Evolutionary conservation across 2,797 vertebrate genomes (phyloP), one percentile per base, ranked within the genome.

Genomic region (Poecile montanus): DNA sequence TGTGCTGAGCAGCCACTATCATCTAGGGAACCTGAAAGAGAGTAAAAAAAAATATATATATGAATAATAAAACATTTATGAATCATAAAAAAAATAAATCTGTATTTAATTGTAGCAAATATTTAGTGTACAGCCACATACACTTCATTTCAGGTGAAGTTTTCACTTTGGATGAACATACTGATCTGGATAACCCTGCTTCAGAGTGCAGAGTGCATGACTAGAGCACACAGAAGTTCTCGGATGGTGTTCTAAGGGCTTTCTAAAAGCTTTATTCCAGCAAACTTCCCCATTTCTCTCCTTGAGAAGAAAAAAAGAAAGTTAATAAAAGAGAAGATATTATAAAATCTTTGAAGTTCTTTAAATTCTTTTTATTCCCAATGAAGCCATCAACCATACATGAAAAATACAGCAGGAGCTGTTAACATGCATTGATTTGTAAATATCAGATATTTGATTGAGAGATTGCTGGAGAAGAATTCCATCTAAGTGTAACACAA

Each of bases 151-250:
- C 38, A 40, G 17, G 17, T 50, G 30, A 42, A 29, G 32, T 93
- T 96, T 93, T 71, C 30, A 90, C 61, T 90, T 79, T 76, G 68
- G 74, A 89, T 71, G 53, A 95, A 89, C 29, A 38, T 83, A 66
- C 68, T 93, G 67, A 93, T 95, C 82, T 94, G 61, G 68, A 91
- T 75, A 62, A n/a, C 50, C 71, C 26, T 91, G 58, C 63, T 95
- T 93, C 48, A 91, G 70, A 89, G 17, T 40, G 61, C 50, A 94
- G 67, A 93, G 50, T 68, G 22, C 47, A 80, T 47, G 38, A 48
- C 76, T 36, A 22, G 88, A 96, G 70, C 20, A 87, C 68, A 81
- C 72, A 95, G 34, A 94, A 66, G 67, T 50, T 86, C 45, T 27
- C n/a, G n/a, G 12, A 34, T 32, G 9, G 8, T 26, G 47, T 38